A percentile compares a stretch with the other conserved stretches of the same genome.
Evolutionary conservation across 2,888 invertebrate species (phyloP).

Genomic region (Drosophila barbarae): DNA sequence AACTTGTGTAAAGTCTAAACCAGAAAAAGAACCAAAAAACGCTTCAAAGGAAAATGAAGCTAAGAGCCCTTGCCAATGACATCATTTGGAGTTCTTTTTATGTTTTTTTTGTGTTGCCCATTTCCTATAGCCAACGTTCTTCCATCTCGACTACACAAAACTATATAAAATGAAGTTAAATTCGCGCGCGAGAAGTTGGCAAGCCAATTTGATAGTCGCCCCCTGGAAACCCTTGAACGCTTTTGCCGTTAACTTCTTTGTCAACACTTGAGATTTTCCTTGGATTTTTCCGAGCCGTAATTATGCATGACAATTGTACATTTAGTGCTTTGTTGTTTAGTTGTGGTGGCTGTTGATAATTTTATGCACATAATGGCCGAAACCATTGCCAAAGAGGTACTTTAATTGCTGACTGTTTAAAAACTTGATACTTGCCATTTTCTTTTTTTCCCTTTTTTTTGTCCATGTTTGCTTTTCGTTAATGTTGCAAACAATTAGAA

Average conservation of each 20-base stretch:
- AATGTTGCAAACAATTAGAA: constrained; percentile 69
- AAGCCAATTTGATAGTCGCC: constrained; percentile 10
- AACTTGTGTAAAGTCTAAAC: neutral
- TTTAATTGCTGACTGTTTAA: constrained; percentile 71
- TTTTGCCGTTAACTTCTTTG: constrained; percentile 39
- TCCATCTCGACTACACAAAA: neutral
- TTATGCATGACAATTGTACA: constrained; percentile 67
- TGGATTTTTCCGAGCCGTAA: constrained; percentile 57
- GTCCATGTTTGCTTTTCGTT: constrained; percentile 35
- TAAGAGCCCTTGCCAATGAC: constrained; percentile 33
- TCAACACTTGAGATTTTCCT: constrained; percentile 46
- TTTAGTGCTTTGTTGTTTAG: constrained; percentile 29
- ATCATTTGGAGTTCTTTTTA: constrained; percentile 15
- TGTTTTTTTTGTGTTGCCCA: constrained; percentile 4
- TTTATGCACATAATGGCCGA: constrained; percentile 69
- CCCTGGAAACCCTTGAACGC: constrained; percentile 13
- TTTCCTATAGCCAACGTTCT: constrained; percentile 27
- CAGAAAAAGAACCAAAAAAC: neutral
- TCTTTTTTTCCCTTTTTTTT: constrained; percentile 40
- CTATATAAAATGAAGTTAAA: constrained; percentile 6
- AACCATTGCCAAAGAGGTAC: constrained; percentile 56
- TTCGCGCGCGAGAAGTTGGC: constrained; percentile 21
- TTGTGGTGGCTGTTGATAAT: constrained; percentile 47
- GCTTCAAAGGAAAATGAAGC: constrained; percentile 8
- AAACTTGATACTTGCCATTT: constrained; percentile 54